Base-by-base conservation (phyloP, 2,888 invertebrate genomes). In the Uloborus plumipes region DNA sequence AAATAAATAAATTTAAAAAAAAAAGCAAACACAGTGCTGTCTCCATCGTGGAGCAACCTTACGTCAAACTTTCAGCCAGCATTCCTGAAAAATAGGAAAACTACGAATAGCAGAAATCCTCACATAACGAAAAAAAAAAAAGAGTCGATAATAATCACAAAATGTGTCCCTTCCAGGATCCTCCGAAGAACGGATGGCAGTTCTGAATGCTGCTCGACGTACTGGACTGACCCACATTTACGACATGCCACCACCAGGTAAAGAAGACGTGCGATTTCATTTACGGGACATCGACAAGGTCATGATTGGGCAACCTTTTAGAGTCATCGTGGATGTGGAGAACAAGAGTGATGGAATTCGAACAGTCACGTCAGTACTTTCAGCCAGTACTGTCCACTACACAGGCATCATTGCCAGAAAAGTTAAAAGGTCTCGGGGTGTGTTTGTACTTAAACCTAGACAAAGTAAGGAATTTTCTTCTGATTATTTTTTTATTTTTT, bases 311-410 rank as follows among this genome's bases (percentile, higher is more conserved):
- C 91, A 93, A 86, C 91, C 91, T 51, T 93, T 93, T 87, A 92
- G 92, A 86, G 92, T 93, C 77, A 91, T 91, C 47, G 93, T 94
- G 2, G 91, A 92, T 83, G 92, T 94, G 22, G 90, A 92, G 91
- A 93, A 93, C 87, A 91, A 91, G 87, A 92, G 93, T 0, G 90
- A 91, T 22, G 81, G 75, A 49, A 90, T 90, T 66, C 91, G 94
- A 65, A 92, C 92, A 7, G 91, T 94, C 65, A 91, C 91, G 87
- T 92, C 92, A 59, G 91, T 92, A 39, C 87, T 94, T 85, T 91
- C 92, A 0, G 92, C 93, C 0, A 92, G 91, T 62, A 93, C 93
- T 86, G 92, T 94, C 55, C 94, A 92, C 88, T 94, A 95, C 89
- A 95, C 93, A 31, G 95, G 95, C 7, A 92, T 94, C 14, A 92